phyloP scores from a whole-genome alignment of 2,797 vertebrate species.

The Yasuhikotakia modesta region DNA sequence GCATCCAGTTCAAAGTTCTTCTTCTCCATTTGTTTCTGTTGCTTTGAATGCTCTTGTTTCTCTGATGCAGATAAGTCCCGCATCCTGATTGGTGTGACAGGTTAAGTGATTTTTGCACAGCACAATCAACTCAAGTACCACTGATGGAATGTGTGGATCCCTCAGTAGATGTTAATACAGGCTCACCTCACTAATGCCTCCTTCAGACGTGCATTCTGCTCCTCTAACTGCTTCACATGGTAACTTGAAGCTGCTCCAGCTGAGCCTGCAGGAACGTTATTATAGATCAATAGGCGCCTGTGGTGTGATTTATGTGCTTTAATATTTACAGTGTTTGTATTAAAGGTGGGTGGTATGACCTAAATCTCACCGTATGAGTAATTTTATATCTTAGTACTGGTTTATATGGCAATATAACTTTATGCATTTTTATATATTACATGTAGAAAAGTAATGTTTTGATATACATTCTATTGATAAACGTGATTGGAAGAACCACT shows the following conservation, averaged over 20 bases:
- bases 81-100: conserved; percentile 89
- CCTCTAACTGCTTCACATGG: conserved; percentile 95
- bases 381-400: no score
- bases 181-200: conserved; percentile 93
- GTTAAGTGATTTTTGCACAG: conserved; percentile 4
- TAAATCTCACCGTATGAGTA: no score
- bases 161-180: not conserved
- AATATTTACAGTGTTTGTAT: not conserved
- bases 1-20: conserved; percentile 90
- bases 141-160: no score
- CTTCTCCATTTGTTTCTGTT: conserved; percentile 97
- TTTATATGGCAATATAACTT: no score
- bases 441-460: no score
- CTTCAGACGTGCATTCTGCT: conserved; percentile 92
- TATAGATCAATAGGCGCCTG: not conserved
- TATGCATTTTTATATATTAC: no score
- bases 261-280: conserved; percentile 77
- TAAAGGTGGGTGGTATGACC: no score
- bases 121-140: conserved; percentile 5
- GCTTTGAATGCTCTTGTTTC: conserved; percentile 93
- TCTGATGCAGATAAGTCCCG: conserved; percentile 91
- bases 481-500: no score
- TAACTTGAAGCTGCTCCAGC: conserved; percentile 96
- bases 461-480: no score
- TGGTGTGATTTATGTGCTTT: not conserved